Evolutionary conservation across 1,140 invertebrate species (phyloP).

Genomic region (Drosophila pseudoobscura): DNA sequence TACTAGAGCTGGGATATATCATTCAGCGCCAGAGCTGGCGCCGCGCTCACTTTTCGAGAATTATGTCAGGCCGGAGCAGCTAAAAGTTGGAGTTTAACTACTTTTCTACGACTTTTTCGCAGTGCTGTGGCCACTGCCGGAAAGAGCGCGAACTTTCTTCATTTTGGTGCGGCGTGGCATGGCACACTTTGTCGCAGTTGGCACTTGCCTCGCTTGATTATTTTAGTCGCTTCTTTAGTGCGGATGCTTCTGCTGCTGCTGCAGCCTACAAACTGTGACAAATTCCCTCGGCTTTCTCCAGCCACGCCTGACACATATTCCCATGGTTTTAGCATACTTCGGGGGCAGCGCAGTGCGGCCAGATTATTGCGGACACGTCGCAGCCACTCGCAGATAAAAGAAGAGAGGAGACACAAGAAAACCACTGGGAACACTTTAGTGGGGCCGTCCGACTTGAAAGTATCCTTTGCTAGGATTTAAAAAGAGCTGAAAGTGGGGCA

Average conservation of each 20-base stretch:
- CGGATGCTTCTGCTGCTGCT: slow-evolving; percentile 7
- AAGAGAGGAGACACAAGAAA: slow-evolving; percentile 2
- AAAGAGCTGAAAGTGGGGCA: too few relatives aligned
- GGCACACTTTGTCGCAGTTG: slow-evolving; percentile 70
- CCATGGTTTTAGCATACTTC: slow-evolving; percentile 38
- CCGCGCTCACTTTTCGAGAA: slow-evolving; percentile 40
- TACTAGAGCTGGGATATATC: slow-evolving; percentile 62
- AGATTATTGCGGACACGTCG: slow-evolving; percentile 74
- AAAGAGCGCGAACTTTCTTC: slow-evolving; percentile 58
- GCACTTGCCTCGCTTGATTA: slow-evolving; percentile 67
- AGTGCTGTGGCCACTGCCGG: slow-evolving; percentile 17
- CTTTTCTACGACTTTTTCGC: slow-evolving; percentile 69
- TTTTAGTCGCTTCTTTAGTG: slow-evolving; percentile 34
- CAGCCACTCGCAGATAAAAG: slow-evolving; percentile 29
- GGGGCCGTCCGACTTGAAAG: neutral
- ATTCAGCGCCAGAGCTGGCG: slow-evolving; percentile 41
- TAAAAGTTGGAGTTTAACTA: slow-evolving; percentile 75
- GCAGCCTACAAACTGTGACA: slow-evolving; percentile 74
- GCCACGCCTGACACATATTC: slow-evolving; percentile 61
- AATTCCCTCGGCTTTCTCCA: slow-evolving; percentile 43
- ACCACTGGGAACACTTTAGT: slow-evolving; percentile 7
- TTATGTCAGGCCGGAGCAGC: slow-evolving; percentile 64
- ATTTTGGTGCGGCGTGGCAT: slow-evolving; percentile 64
- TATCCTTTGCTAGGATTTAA: neutral
- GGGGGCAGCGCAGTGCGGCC: slow-evolving; percentile 50